Conservation (phyloP, 2,888 invertebrate species). For the Nasonia oneida region DNA sequence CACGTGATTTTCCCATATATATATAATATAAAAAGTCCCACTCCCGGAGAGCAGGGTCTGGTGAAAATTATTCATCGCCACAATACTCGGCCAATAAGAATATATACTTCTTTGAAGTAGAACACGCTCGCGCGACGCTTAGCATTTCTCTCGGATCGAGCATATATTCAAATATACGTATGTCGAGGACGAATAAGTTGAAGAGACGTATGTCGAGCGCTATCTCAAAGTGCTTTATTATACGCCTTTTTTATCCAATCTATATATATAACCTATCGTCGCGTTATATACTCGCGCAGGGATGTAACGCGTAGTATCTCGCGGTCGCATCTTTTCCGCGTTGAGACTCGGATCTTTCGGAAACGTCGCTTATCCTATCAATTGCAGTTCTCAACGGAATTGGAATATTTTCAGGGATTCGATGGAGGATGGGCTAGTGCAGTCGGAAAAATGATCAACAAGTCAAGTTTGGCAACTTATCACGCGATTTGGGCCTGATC, state of each 20-base stretch:
- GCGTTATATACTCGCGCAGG: background rate
- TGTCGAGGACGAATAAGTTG: slow-evolving; percentile 12
- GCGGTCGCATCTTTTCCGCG: background rate
- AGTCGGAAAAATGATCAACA: background rate
- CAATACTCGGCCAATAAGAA: background rate
- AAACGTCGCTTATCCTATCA: background rate
- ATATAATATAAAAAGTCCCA: no score
- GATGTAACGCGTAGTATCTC: background rate
- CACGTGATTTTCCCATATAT: no score
- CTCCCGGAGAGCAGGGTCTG: background rate
- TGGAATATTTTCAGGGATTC: background rate
- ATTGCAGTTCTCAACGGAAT: background rate
- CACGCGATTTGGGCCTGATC: background rate
- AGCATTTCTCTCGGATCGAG: background rate
- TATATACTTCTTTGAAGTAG: slow-evolving; percentile 23
- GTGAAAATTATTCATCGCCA: background rate
- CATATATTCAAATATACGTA: slow-evolving; percentile 28
- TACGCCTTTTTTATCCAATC: slow-evolving; percentile 19
- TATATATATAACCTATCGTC: background rate
- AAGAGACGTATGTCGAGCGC: background rate
- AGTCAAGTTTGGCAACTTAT: background rate
- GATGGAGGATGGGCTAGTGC: background rate
- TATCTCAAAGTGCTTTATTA: slow-evolving; percentile 32
- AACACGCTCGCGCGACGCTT: background rate
- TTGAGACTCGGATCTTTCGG: background rate